phyloP scores from a whole-genome alignment of 2,113 vertebrate species.

The Labeo catla region DNA sequence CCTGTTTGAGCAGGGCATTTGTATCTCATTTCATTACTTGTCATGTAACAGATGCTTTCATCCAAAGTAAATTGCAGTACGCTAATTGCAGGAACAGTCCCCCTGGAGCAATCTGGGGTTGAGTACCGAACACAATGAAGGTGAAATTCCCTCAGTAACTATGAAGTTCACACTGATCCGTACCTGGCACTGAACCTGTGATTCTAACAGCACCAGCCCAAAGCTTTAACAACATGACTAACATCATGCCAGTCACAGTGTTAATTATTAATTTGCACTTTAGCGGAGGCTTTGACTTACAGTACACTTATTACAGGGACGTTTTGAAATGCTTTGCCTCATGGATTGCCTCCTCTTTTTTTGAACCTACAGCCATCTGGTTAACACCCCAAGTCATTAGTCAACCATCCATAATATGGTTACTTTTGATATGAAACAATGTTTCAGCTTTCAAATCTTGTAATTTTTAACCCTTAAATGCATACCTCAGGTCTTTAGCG shows the following conservation, averaged over 20 bases:
- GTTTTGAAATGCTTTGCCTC: not conserved
- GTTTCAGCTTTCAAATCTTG: too few relatives aligned
- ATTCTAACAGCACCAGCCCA: not conserved
- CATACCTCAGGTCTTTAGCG: too few relatives aligned
- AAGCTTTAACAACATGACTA: not conserved
- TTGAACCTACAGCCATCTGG: not conserved
- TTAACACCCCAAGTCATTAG: not conserved
- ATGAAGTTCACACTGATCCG: not conserved
- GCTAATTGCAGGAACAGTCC: constrained; percentile 36
- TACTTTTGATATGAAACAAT: too few relatives aligned
- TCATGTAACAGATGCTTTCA: constrained; percentile 39
- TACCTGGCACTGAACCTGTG: not conserved
- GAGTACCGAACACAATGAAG: constrained; percentile 13
- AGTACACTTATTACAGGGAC: not conserved
- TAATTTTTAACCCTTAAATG: too few relatives aligned
- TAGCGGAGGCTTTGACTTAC: not conserved
- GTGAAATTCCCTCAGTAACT: constrained; percentile 30
- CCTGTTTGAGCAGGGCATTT: not conserved
- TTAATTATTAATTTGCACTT: constrained; percentile 20
- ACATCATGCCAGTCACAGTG: not conserved
- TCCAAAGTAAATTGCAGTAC: constrained; percentile 23
- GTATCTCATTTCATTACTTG: constrained; percentile 38
- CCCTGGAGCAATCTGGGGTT: constrained; percentile 16
- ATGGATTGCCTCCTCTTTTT: not conserved
- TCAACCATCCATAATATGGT: not conserved